Percentiles rank a stretch among this genome's conserved stretches.
Conservation (phyloP, 2,797 vertebrate genomes). For the Sylvilagus floridanus region DNA sequence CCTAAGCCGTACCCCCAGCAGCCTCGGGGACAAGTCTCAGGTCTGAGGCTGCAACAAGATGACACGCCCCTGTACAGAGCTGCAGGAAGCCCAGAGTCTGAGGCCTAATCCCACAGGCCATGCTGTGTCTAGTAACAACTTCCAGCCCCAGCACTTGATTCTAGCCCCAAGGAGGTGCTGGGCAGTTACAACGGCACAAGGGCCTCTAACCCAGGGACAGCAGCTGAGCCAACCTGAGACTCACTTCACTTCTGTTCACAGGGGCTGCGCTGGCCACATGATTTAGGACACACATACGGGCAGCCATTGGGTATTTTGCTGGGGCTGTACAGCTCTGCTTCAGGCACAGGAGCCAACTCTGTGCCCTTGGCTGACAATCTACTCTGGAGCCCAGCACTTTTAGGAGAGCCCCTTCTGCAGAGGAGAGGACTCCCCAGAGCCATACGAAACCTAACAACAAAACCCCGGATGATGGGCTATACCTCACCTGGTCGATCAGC, state of each 20-base stretch:
- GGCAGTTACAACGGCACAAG: neutral
- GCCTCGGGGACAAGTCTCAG: neutral
- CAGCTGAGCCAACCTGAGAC: neutral
- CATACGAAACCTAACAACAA: neutral
- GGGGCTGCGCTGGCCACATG: neutral
- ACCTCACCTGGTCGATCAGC: constrained; percentile 94
- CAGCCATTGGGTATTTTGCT: neutral
- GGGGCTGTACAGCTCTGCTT: neutral
- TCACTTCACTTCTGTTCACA: neutral
- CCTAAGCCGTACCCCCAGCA: neutral
- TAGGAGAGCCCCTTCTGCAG: neutral
- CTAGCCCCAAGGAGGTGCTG: neutral
- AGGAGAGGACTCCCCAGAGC: neutral
- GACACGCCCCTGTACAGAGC: neutral
- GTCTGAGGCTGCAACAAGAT: neutral
- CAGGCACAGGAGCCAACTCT: neutral
- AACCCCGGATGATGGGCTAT: neutral
- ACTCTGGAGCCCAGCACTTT: neutral
- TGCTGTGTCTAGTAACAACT: neutral
- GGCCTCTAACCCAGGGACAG: neutral
- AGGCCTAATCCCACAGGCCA: neutral
- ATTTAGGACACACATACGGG: neutral
- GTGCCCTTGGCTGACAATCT: neutral
- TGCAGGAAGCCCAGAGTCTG: neutral
- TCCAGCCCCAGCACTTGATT: no score